Conservation (phyloP, 2,113 vertebrate genomes). For the Dolichallabes microphthalmus region DNA sequence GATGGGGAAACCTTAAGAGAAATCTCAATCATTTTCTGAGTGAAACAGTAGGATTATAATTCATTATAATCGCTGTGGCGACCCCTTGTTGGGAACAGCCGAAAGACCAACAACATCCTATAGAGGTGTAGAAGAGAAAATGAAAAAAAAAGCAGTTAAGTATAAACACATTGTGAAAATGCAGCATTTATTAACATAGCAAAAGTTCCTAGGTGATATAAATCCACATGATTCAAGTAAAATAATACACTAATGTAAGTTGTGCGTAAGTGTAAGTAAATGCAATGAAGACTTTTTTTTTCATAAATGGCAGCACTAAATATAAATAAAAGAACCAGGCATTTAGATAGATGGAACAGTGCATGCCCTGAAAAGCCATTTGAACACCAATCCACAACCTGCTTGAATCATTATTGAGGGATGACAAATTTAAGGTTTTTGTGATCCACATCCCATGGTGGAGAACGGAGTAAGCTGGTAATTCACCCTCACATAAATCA, state of each 20-base stretch:
- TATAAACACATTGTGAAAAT: not conserved
- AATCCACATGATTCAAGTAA: not conserved
- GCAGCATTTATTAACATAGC: not conserved
- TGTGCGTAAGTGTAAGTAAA: too few species aligned
- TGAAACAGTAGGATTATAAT: not conserved
- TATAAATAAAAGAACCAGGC: not conserved
- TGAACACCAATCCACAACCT: not conserved
- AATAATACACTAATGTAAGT: not conserved
- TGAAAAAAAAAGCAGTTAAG: not conserved
- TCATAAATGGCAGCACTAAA: not conserved
- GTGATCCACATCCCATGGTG: not conserved
- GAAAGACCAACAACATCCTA: too few species aligned
- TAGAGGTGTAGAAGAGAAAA: not conserved
- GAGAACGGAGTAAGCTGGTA: not conserved
- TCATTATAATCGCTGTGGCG: too few species aligned
- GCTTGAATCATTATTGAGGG: not conserved
- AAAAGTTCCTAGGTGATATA: not conserved
- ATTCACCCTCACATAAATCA: not conserved
- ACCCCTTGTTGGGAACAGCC: too few species aligned
- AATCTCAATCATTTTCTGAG: not conserved
- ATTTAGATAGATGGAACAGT: not conserved
- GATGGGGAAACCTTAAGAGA: not conserved
- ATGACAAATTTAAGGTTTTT: not conserved
- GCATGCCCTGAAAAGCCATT: not conserved
- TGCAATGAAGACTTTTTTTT: too few species aligned